Percentiles rank a stretch among this genome's conserved stretches.
Conservation (phyloP, 2,797 vertebrate species). For the Poliocrania exsul region DNA sequence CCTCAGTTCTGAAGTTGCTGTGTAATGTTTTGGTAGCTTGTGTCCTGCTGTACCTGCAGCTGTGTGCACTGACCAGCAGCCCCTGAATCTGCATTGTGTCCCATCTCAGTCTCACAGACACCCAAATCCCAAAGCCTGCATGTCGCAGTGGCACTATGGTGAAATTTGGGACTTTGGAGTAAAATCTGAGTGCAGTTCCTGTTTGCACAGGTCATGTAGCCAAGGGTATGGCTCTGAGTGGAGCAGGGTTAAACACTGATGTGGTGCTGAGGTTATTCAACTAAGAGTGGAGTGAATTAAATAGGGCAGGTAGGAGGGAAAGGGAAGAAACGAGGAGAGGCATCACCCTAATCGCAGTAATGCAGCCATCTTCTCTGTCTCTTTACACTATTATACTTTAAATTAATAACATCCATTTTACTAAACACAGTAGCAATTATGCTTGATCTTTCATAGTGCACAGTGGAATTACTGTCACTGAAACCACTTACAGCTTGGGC, state of each 20-base stretch:
- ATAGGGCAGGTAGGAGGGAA: neutral
- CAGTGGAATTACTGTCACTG: slow-evolving; percentile 41
- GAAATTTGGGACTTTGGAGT: neutral
- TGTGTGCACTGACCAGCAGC: neutral
- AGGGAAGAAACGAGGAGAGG: neutral
- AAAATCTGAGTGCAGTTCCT: neutral
- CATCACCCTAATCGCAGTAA: slow-evolving; percentile 29
- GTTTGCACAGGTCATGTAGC: neutral
- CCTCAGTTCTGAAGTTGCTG: neutral
- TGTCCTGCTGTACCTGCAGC: neutral
- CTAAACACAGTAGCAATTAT: slow-evolving; percentile 29
- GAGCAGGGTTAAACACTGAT: neutral
- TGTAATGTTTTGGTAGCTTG: neutral
- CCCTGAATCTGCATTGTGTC: fast-evolving
- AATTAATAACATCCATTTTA: slow-evolving; percentile 45
- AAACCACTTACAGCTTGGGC: slow-evolving; percentile 17
- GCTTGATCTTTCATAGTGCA: neutral
- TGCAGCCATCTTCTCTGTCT: slow-evolving; percentile 19
- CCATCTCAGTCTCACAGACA: neutral
- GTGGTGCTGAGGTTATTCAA: neutral
- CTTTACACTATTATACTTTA: slow-evolving; percentile 50
- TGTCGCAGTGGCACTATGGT: neutral
- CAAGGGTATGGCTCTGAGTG: neutral
- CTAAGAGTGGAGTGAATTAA: neutral
- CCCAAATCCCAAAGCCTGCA: neutral